Conservation (phyloP, 2,888 invertebrate genomes). For the Ectobius pallidus region DNA sequence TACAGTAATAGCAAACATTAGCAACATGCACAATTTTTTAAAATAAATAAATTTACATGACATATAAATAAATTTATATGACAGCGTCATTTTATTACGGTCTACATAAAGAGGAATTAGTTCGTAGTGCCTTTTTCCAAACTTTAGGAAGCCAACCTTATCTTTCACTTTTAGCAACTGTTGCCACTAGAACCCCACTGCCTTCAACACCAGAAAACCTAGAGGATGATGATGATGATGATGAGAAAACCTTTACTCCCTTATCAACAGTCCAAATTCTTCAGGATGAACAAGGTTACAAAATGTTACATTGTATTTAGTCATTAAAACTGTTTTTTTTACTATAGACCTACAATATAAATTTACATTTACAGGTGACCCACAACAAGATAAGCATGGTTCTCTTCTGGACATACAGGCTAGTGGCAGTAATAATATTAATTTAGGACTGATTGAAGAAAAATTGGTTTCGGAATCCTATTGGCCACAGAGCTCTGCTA, state of each 20-base stretch:
- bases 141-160: neutral
- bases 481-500: no score
- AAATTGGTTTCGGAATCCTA: neutral
- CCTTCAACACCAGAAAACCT: neutral
- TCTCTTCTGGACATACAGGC: neutral
- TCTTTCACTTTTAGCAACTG: neutral
- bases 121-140: no score
- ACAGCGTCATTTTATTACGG: no score
- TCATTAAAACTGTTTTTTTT: neutral
- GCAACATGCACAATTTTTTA: no score
- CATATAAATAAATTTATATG: no score
- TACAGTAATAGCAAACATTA: no score
- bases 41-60: no score
- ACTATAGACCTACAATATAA: neutral
- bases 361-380: neutral
- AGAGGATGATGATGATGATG: no score
- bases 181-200: neutral
- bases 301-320: neutral
- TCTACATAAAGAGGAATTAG: no score
- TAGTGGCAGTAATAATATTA: neutral
- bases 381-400: neutral
- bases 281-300: no score
- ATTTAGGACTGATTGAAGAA: neutral
- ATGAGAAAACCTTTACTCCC: neutral
- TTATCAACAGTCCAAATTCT: neutral